phyloP scores from a whole-genome alignment of 2,888 invertebrate species.

The Leptopilina drosophilae region DNA sequence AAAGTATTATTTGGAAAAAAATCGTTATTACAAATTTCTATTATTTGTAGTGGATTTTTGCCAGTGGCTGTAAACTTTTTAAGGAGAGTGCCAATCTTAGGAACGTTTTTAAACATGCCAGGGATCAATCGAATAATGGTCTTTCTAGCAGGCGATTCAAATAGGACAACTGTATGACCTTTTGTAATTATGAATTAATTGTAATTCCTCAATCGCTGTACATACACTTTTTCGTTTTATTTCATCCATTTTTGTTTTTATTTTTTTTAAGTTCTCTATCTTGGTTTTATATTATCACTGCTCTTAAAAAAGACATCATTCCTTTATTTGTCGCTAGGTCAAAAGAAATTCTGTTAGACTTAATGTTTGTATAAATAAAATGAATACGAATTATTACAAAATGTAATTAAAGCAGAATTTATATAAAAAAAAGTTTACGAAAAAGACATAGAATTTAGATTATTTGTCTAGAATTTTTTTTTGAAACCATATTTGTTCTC shows the following conservation, averaged over 20 bases:
- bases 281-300: neutral
- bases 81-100: conserved; percentile 93
- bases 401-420: conserved; percentile 7
- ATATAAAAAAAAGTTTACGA: neutral
- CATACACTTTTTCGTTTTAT: conserved; percentile 22
- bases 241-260: neutral
- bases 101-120: conserved; percentile 92
- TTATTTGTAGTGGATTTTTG: conserved; percentile 92
- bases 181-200: conserved; percentile 47
- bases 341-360: neutral
- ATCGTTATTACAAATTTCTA: conserved; percentile 41
- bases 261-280: neutral
- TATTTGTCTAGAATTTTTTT: neutral
- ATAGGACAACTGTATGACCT: conserved; percentile 88
- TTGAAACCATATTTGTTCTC: neutral
- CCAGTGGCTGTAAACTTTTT: conserved; percentile 97
- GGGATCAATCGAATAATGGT: conserved; percentile 91
- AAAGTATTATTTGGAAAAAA: too few species aligned
- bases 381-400: neutral
- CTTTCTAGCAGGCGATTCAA: conserved; percentile 89
- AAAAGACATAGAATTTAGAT: neutral
- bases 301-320: neutral
- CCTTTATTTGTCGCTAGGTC: neutral
- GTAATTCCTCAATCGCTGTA: conserved; percentile 81
- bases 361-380: conserved; percentile 8